Evolutionary conservation across 1,140 invertebrate species (phyloP), one percentile per base, ranked within the genome.

Genomic region (Condylostylus longicornis): DNA sequence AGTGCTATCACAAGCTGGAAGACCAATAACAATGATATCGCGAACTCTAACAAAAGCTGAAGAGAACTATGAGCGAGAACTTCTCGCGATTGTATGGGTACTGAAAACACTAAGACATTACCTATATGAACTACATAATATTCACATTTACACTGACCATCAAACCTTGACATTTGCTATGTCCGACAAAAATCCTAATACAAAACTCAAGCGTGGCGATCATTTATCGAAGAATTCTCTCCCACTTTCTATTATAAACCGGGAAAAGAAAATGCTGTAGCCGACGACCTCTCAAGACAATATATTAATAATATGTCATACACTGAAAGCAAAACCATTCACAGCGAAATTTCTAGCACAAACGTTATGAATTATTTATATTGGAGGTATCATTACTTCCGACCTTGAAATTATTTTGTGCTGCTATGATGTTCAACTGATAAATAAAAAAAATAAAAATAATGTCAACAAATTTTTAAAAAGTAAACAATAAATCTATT

Each of bases 61-160:
- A 50, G 42, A 21, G 30, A 58, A 57, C 44, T 67, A 55, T 38
- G 61, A 65, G 50, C 58, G 61, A 41, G 68, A 74, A 56, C 46
- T 66, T 27, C 42, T 72, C 10, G 67, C 64, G 1, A 58, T 72
- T 5, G 49, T 72, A 1, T 66, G 58, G 55, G 58, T 57, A 3
- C 46, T 63, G 4, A 55, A 66, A 40, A 46, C 64, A 21, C 68
- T 67, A 41, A 25, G 58, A 37, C 51, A 53, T 15, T 72, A 65
- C 44, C 41, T 71, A 4, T 59, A 55, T 39, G 61, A 58, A 25
- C 21, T 37, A n/a, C 49, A 37, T 30, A 47, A 61, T 21, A 67
- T 71, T 36, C 54, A 36, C 13, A 59, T 69, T 2, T 35, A 58
- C 14, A 70, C 67, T 0, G 69, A 72, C 40, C 67, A 71, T 37